Conservation (phyloP, 2,888 invertebrate genomes). For the Euproctis similis region DNA sequence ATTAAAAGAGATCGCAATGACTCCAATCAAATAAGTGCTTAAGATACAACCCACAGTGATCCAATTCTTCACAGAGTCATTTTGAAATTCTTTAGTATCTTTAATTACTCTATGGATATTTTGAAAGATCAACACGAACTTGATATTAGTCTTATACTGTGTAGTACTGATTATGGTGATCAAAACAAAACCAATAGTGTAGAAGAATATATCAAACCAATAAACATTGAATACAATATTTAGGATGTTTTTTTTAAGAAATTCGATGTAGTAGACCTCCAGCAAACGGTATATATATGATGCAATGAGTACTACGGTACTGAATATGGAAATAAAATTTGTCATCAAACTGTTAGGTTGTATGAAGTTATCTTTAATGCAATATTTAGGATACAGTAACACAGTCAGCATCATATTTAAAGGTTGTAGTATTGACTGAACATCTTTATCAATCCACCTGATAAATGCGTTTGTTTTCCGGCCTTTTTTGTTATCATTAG, state of each 20-base stretch:
- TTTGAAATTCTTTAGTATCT: too few species aligned
- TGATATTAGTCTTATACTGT: slow-evolving; percentile 1
- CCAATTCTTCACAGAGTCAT: too few species aligned
- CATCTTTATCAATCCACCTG: slow-evolving; percentile 1
- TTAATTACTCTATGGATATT: slow-evolving; percentile 2
- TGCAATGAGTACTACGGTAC: neutral
- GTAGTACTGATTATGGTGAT: slow-evolving; percentile 2
- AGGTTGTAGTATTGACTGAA: slow-evolving; percentile 7
- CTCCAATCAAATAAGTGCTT: too few species aligned
- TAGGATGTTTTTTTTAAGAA: neutral
- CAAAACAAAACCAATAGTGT: slow-evolving; percentile 1
- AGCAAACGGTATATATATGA: neutral
- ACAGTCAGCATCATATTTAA: slow-evolving; percentile 9
- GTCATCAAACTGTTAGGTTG: slow-evolving; percentile 1
- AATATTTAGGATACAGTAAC: slow-evolving; percentile 7
- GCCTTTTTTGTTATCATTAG: neutral
- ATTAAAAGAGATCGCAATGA: too few species aligned
- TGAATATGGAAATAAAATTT: slow-evolving; percentile 2
- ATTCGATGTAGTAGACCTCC: too few species aligned
- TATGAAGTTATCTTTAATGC: slow-evolving; percentile 5
- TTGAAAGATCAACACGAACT: slow-evolving; percentile 8
- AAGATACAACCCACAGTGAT: too few species aligned
- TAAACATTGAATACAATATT: neutral
- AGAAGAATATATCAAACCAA: slow-evolving; percentile 1
- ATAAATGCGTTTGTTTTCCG: neutral